These are phyloP conservation scores for Drosophila suboccidentalis DNA, from an alignment of 2,888 invertebrate species.

Conservation along the genomic window DNA sequence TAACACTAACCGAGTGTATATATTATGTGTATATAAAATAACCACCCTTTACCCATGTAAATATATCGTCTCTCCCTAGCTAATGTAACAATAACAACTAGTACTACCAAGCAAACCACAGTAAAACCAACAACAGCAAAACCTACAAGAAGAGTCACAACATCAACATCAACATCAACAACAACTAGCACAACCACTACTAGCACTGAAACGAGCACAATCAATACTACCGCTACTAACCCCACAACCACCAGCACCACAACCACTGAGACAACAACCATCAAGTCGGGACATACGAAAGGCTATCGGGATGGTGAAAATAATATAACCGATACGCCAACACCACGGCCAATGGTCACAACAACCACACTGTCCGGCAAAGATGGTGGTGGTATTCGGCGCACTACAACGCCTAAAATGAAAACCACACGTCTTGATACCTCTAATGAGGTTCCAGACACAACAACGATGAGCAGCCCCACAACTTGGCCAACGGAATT, in stretches of 20 bases:
- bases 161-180: constrained; percentile 47
- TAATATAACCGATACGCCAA: constrained; percentile 83
- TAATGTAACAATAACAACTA: constrained; percentile 84
- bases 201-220: constrained; percentile 44
- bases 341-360: constrained; percentile 58
- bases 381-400: constrained; percentile 55
- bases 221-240: constrained; percentile 76
- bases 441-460: constrained; percentile 79
- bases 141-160: constrained; percentile 48
- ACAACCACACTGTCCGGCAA: constrained; percentile 59
- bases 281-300: constrained; percentile 83
- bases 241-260: constrained; percentile 58
- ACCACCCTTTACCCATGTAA: constrained; percentile 82
- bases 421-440: constrained; percentile 84
- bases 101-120: constrained; percentile 80
- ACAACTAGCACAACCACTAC: constrained; percentile 56
- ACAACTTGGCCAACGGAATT: constrained; percentile 64
- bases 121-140: constrained; percentile 64
- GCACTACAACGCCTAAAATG: constrained; percentile 80
- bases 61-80: constrained; percentile 84
- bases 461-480: constrained; percentile 60
- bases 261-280: constrained; percentile 68
- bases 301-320: constrained; percentile 85
- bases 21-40: constrained; percentile 78
- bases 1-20: constrained; percentile 73